These are phyloP conservation scores for Kuschelorhynchus macadamiae DNA, from an alignment of 2,888 invertebrate species.

Conservation along the genomic window DNA sequence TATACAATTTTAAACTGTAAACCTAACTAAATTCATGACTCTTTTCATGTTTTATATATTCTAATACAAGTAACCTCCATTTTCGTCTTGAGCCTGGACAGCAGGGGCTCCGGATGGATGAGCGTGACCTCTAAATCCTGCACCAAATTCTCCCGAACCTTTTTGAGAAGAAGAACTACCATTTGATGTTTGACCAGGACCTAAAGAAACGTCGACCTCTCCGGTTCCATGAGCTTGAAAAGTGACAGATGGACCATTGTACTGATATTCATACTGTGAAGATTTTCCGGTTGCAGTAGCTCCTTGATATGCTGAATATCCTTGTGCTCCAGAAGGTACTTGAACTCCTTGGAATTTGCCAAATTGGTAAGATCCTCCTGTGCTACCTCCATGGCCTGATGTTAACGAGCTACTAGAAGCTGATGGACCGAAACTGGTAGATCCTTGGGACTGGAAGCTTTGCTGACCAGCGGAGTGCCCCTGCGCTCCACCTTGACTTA, in stretches of 20 bases:
- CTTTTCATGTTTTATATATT: too few relatives aligned
- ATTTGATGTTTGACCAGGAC: not conserved
- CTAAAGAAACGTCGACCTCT: not conserved
- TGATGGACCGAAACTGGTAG: too few relatives aligned
- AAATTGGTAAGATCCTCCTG: not conserved
- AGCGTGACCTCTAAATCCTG: slow-evolving; percentile 15
- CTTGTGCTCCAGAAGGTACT: not conserved
- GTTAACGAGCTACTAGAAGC: not conserved
- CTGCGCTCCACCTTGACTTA: not conserved
- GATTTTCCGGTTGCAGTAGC: slow-evolving; percentile 7
- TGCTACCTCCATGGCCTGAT: not conserved
- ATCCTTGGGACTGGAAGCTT: not conserved
- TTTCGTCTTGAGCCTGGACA: slow-evolving; percentile 41
- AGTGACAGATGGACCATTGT: slow-evolving; percentile 26
- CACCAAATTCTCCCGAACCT: slow-evolving; percentile 23
- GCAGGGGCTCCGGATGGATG: slow-evolving; percentile 12
- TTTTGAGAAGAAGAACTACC: slow-evolving; percentile 1
- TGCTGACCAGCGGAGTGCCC: not conserved
- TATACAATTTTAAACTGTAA: too few relatives aligned
- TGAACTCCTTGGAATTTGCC: not conserved
- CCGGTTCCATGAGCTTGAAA: not conserved
- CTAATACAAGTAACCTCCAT: slow-evolving; percentile 46
- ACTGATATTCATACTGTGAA: slow-evolving; percentile 27
- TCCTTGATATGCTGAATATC: not conserved
- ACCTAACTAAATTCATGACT: too few relatives aligned